These are phyloP conservation scores for Peromyscus maniculatus DNA, from an alignment of 2,113 vertebrate species.

Conservation along the genomic window DNA sequence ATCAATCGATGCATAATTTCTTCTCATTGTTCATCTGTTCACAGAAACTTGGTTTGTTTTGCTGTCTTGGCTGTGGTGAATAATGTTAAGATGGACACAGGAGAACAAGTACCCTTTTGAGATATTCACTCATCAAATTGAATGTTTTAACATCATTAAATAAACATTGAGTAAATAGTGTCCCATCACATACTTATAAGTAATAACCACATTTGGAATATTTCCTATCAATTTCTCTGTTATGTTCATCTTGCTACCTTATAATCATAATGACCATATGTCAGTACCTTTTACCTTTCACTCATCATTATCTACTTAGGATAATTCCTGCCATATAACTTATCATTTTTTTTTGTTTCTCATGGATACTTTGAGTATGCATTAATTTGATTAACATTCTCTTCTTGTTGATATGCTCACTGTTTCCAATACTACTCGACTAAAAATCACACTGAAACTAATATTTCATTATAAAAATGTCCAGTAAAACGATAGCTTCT, in stretches of 20 bases:
- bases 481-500: not conserved
- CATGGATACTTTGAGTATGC: not conserved
- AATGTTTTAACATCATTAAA: not conserved
- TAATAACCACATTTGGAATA: not conserved
- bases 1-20: not conserved
- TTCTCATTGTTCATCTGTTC: not conserved
- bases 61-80: not conserved
- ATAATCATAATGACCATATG: not conserved
- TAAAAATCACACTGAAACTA: not conserved
- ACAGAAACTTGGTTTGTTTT: not conserved
- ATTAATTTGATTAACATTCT: not conserved
- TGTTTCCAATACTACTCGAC: not conserved
- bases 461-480: not conserved
- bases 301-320: not conserved
- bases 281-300: not conserved
- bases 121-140: not conserved
- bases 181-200: not conserved
- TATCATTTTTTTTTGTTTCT: conserved; percentile 9
- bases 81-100: not conserved
- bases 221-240: not conserved
- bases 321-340: not conserved
- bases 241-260: not conserved
- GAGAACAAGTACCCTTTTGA: not conserved
- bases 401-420: not conserved
- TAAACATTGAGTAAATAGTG: not conserved